Evolutionary conservation across 1,140 invertebrate species (phyloP).

Genomic region (Sarcophaga bullata): DNA sequence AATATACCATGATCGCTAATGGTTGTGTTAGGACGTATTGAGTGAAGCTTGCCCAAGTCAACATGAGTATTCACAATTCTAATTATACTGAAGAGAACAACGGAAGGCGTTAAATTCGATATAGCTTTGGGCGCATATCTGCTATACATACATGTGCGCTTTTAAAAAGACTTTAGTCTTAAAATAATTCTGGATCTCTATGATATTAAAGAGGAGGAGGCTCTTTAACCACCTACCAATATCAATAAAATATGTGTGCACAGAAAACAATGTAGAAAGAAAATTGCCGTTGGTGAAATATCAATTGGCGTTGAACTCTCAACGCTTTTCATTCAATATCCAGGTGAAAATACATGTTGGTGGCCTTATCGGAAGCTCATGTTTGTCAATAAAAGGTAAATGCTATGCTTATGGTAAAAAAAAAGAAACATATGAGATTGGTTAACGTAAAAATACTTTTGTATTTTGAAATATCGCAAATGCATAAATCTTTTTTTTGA

Average conservation of each 20-base stretch:
- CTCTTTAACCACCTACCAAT: not conserved
- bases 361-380: conserved; percentile 33
- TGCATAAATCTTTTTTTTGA: not conserved
- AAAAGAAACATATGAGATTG: not conserved
- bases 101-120: not conserved
- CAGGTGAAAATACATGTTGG: conserved; percentile 12
- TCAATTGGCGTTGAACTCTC: conserved; percentile 26
- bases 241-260: not conserved
- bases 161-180: not conserved
- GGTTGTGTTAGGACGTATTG: too few species aligned
- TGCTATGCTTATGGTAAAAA: too few species aligned
- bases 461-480: not conserved
- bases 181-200: not conserved
- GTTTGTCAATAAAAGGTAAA: conserved; percentile 12
- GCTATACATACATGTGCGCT: not conserved
- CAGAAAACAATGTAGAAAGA: not conserved
- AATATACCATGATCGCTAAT: too few species aligned
- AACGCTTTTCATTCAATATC: conserved; percentile 16
- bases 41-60: too few species aligned
- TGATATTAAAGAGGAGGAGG: not conserved
- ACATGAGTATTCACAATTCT: too few species aligned
- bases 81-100: too few species aligned
- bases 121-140: not conserved
- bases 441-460: not conserved
- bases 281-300: conserved; percentile 16